phyloP scores from a whole-genome alignment of 2,888 invertebrate genomes.

The Limulus polyphemus region DNA sequence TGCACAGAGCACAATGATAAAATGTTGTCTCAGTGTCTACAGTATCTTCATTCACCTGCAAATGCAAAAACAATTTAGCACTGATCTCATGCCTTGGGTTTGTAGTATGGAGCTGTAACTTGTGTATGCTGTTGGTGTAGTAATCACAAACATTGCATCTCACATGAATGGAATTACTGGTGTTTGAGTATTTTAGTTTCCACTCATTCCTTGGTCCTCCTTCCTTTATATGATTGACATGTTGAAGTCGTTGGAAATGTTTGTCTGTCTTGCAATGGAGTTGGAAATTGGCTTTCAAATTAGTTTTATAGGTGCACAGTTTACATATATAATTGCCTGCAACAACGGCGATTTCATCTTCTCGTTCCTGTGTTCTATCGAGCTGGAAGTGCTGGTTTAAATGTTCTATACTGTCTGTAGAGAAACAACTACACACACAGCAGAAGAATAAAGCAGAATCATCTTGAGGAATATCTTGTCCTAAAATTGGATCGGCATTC shows the following conservation, averaged over 20 bases:
- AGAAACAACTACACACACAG: slow-evolving; percentile 81
- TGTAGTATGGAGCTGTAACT: slow-evolving; percentile 80
- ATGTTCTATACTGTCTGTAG: slow-evolving; percentile 77
- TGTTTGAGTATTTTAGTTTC: slow-evolving; percentile 73
- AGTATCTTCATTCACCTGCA: slow-evolving; percentile 49
- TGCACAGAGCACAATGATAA: slow-evolving; percentile 68
- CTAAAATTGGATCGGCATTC: slow-evolving; percentile 65
- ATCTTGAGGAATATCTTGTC: slow-evolving; percentile 30
- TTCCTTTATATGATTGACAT: slow-evolving; percentile 97
- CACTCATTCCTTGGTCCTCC: slow-evolving; percentile 82
- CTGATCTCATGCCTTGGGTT: slow-evolving; percentile 83
- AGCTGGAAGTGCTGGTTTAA: slow-evolving; percentile 81
- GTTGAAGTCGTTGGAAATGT: slow-evolving; percentile 90
- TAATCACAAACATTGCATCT: slow-evolving; percentile 96
- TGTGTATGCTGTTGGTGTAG: slow-evolving; percentile 92
- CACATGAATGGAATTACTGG: slow-evolving; percentile 75
- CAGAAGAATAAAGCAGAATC: slow-evolving; percentile 61
- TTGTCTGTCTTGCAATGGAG: slow-evolving; percentile 99
- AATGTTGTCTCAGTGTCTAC: slow-evolving; percentile 36
- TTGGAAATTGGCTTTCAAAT: slow-evolving; percentile 97
- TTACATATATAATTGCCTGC: slow-evolving; percentile 93
- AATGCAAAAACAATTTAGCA: slow-evolving; percentile 65
- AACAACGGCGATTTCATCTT: slow-evolving; percentile 71
- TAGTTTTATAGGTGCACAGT: slow-evolving; percentile 95
- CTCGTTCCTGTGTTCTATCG: slow-evolving; percentile 76